A percentile compares a stretch with the other conserved stretches of the same genome.
Conservation (phyloP, 2,797 vertebrate genomes). For the Rhodeus uyekii region DNA sequence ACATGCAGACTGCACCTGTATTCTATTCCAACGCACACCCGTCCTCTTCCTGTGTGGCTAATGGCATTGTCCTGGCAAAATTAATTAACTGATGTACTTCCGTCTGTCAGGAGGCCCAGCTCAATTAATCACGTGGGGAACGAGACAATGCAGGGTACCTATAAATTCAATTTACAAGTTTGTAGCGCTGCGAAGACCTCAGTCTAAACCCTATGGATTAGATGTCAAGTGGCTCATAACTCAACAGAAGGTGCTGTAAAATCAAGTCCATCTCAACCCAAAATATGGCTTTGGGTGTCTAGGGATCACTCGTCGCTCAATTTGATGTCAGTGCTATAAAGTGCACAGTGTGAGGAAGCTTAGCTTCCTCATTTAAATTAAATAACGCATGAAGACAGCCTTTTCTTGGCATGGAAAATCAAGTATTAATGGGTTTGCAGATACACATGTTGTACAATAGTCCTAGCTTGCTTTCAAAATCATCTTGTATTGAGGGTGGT, state of each 20-base stretch:
- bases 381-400: slow-evolving; percentile 29
- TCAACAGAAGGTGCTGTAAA: slow-evolving; percentile 60
- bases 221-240: slow-evolving; percentile 61
- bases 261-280: slow-evolving; percentile 53
- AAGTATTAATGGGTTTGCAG: not conserved
- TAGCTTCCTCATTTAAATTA: slow-evolving; percentile 36
- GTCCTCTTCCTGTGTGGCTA: slow-evolving; percentile 53
- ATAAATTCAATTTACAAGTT: slow-evolving; percentile 63
- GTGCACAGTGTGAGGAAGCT: slow-evolving; percentile 47
- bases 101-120: slow-evolving; percentile 53
- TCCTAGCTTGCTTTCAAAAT: not conserved
- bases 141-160: slow-evolving; percentile 56
- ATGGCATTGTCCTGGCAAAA: slow-evolving; percentile 58
- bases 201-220: slow-evolving; percentile 61
- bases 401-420: slow-evolving; percentile 24
- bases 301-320: slow-evolving; percentile 41
- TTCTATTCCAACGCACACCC: slow-evolving; percentile 13
- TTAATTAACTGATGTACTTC: slow-evolving; percentile 65
- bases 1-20: slow-evolving; percentile 49
- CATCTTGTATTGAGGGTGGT: not conserved
- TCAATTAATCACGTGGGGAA: slow-evolving; percentile 61
- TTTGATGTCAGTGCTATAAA: slow-evolving; percentile 43
- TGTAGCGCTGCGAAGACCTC: slow-evolving; percentile 58
- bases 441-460: not conserved
- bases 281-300: slow-evolving; percentile 53